Percentiles rank a stretch among this genome's conserved stretches.
phyloP scores from a whole-genome alignment of 2,113 vertebrate species.

The Calyptommatus sinebrachiatus region DNA sequence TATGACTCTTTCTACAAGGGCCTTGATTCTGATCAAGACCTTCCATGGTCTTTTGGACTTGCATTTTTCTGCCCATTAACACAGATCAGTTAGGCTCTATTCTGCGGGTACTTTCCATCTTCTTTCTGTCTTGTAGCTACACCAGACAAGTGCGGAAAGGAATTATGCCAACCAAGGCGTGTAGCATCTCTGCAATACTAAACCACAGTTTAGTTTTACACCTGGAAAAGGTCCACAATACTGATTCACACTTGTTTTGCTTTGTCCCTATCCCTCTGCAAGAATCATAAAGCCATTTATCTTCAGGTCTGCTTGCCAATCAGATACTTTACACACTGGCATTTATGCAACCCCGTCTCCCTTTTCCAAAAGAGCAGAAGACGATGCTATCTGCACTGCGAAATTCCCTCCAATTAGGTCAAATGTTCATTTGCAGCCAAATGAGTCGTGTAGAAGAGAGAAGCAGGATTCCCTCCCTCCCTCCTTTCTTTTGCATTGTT shows the following conservation, averaged over 20 bases:
- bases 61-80: no score
- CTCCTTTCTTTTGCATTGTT: slow-evolving; percentile 8
- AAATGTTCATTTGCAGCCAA: background rate
- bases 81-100: no score
- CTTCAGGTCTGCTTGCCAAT: slow-evolving; percentile 27
- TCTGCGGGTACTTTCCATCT: no score
- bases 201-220: background rate
- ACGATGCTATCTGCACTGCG: slow-evolving; percentile 22
- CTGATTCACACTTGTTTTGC: background rate
- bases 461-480: slow-evolving; percentile 13
- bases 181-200: background rate
- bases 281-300: background rate
- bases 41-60: no score
- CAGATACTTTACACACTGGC: slow-evolving; percentile 28
- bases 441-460: background rate
- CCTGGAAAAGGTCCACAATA: background rate
- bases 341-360: background rate
- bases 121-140: background rate
- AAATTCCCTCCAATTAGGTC: background rate
- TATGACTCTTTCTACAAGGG: no score
- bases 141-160: background rate
- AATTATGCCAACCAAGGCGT: background rate
- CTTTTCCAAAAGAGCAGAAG: slow-evolving; percentile 15
- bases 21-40: no score
- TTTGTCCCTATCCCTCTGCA: background rate